These are phyloP conservation scores for Sarcophaga bullata DNA, from an alignment of 1,140 invertebrate genomes.

Conservation along the genomic window DNA sequence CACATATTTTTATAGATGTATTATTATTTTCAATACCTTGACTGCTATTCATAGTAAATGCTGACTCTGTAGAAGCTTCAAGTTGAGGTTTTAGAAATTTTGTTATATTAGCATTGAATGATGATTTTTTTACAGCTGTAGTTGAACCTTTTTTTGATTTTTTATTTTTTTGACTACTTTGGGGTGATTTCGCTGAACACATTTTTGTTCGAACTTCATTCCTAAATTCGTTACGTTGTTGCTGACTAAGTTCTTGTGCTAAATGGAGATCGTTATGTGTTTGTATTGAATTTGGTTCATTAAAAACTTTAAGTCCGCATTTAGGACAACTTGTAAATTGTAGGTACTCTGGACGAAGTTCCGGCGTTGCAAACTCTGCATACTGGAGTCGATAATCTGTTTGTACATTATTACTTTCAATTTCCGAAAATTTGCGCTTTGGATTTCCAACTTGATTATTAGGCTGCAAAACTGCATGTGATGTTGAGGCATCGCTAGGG, in stretches of 20 bases:
- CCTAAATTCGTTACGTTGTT: conserved; percentile 64
- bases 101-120: conserved; percentile 34
- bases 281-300: conserved; percentile 62
- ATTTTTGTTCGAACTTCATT: conserved; percentile 51
- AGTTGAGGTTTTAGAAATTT: conserved; percentile 40
- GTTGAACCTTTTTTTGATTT: conserved; percentile 39
- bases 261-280: conserved; percentile 73
- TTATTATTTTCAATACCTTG: neutral
- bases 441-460: neutral
- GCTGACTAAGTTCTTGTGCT: conserved; percentile 69
- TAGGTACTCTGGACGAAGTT: conserved; percentile 50
- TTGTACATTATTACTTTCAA: neutral
- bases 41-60: neutral
- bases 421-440: conserved; percentile 18
- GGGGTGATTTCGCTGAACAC: conserved; percentile 31
- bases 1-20: conserved; percentile 65
- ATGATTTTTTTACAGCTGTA: neutral
- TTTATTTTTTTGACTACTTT: neutral
- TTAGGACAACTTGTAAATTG: conserved; percentile 69
- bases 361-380: conserved; percentile 54
- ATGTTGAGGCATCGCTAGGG: too few species aligned
- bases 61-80: neutral
- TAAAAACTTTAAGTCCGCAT: conserved; percentile 61
- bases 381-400: conserved; percentile 52
- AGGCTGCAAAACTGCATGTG: neutral